A percentile compares a stretch with the other conserved stretches of the same genome.
Conservation (phyloP, 2,888 invertebrate genomes). For the Sympetrum striolatum region DNA sequence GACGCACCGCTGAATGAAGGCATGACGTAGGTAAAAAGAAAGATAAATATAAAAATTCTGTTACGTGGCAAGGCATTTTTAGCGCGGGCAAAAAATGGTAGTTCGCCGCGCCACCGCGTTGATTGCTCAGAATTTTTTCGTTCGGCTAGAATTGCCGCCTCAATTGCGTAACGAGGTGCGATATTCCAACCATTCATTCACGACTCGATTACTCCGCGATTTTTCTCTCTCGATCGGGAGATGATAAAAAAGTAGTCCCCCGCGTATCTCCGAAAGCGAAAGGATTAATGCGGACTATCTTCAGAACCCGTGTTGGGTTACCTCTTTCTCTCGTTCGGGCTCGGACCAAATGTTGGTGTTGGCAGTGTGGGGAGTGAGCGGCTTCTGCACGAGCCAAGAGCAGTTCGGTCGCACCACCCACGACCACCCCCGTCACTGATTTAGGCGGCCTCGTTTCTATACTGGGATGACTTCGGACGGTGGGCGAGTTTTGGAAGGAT, state of each 20-base stretch:
- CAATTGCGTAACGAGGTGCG: neutral
- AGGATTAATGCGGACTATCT: neutral
- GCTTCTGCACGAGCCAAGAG: neutral
- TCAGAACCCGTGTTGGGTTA: constrained; percentile 28
- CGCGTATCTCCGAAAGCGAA: neutral
- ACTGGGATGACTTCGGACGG: constrained; percentile 26
- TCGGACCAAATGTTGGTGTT: constrained; percentile 17
- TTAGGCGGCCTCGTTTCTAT: constrained; percentile 39
- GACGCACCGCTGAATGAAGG: too few species aligned
- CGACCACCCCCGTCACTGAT: constrained; percentile 3
- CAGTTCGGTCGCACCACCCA: neutral
- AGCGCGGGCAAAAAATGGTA: too few species aligned
- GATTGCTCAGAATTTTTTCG: neutral
- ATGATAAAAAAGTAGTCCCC: neutral
- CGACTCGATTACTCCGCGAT: neutral
- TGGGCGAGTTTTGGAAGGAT: neutral
- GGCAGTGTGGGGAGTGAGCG: neutral
- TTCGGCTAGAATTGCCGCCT: neutral
- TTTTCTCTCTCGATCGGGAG: neutral
- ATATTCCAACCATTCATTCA: neutral
- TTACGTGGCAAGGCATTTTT: too few species aligned
- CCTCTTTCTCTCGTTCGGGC: neutral
- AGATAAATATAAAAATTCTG: too few species aligned
- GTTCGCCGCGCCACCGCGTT: too few species aligned
- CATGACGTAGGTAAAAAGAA: too few species aligned